Percentiles rank a stretch among this genome's conserved stretches.
phyloP scores from a whole-genome alignment of 2,888 invertebrate species.

The Rhagophthalmus giganteus region DNA sequence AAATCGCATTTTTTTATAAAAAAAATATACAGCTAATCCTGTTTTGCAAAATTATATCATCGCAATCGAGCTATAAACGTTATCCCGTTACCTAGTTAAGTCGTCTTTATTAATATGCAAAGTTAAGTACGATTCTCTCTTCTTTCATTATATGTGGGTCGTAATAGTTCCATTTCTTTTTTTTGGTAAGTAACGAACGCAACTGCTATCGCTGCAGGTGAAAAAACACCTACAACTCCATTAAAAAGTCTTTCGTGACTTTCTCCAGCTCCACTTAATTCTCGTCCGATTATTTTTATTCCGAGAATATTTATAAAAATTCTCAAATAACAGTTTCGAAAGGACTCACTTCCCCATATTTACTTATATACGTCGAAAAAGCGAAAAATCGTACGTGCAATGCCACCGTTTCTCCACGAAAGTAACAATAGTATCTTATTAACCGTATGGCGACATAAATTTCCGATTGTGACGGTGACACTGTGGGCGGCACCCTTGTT shows the following conservation, averaged over 20 bases:
- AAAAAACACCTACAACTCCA: constrained; percentile 33
- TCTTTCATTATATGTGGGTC: constrained; percentile 30
- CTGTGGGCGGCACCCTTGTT: too few relatives aligned
- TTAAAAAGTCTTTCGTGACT: constrained; percentile 27
- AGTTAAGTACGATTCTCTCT: constrained; percentile 37
- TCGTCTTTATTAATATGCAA: constrained; percentile 40
- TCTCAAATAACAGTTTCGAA: constrained; percentile 12
- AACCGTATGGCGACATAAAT: neutral
- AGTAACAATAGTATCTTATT: neutral
- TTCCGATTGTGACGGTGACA: too few relatives aligned
- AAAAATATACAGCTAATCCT: constrained; percentile 2
- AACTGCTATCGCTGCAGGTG: constrained; percentile 30
- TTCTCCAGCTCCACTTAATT: constrained; percentile 30
- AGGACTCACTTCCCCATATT: neutral
- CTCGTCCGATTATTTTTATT: constrained; percentile 16
- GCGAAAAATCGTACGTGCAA: neutral
- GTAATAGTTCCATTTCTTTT: constrained; percentile 27
- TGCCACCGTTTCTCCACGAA: neutral
- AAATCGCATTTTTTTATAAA: too few relatives aligned
- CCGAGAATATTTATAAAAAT: constrained; percentile 8
- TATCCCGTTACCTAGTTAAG: constrained; percentile 40
- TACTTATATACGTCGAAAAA: neutral
- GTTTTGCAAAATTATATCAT: constrained; percentile 18
- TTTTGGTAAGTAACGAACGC: constrained; percentile 27
- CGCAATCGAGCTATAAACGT: constrained; percentile 19